Conservation (phyloP, 2,888 invertebrate species). For the Dusona sp. region DNA sequence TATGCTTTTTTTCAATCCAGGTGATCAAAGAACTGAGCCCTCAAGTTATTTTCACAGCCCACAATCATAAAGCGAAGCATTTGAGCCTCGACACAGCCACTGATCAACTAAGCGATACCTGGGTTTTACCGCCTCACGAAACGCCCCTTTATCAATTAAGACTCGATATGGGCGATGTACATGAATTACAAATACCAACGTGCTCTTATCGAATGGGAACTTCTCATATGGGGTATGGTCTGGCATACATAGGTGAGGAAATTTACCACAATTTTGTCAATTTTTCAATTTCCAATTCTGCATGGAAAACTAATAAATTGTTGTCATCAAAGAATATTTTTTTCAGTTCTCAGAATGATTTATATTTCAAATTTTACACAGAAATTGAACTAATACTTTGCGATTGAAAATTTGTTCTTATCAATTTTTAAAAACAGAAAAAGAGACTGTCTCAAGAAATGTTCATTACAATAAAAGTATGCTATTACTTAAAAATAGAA, state of each 20-base stretch:
- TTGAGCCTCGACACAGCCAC: conserved; percentile 82
- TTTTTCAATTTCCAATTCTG: neutral
- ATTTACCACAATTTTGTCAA: conserved; percentile 73
- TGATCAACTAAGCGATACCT: conserved; percentile 81
- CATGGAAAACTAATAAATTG: neutral
- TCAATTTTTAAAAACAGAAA: neutral
- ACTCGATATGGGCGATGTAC: conserved; percentile 85
- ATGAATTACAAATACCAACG: conserved; percentile 96
- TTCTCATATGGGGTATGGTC: conserved; percentile 93
- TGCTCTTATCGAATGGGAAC: conserved; percentile 99
- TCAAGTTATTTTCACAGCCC: conserved; percentile 89
- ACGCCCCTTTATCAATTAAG: conserved; percentile 84
- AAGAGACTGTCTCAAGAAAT: neutral
- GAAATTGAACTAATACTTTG: neutral
- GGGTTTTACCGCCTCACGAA: conserved; percentile 79
- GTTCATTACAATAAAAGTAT: neutral
- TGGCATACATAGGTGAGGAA: conserved; percentile 90
- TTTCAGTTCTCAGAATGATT: neutral
- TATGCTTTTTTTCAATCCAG: conserved; percentile 81
- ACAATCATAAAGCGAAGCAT: conserved; percentile 89
- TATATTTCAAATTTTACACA: neutral
- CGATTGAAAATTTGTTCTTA: neutral
- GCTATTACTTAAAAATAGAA: neutral
- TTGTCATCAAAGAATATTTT: neutral
- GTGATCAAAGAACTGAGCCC: conserved; percentile 88